Conservation (phyloP, 2,888 invertebrate genomes). For the Artemia sp. region DNA sequence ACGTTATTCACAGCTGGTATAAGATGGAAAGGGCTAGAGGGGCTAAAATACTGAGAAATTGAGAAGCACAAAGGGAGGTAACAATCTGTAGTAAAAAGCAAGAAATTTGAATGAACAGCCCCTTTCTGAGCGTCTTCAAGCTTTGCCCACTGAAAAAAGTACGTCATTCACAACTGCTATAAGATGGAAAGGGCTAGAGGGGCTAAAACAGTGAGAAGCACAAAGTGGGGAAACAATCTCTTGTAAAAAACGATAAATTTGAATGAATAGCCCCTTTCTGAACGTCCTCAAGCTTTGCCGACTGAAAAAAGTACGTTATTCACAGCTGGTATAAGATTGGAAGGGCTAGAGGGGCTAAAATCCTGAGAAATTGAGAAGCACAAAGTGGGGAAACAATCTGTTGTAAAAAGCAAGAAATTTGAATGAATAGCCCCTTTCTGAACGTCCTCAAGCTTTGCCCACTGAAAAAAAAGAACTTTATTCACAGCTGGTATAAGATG, state of each 20-base stretch:
- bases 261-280: slow-evolving; percentile 86
- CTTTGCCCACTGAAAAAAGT: slow-evolving; percentile 60
- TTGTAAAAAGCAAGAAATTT: not conserved
- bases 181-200: slow-evolving; percentile 12
- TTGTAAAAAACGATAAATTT: not conserved
- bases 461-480: slow-evolving; percentile 39
- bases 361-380: not conserved
- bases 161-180: not conserved
- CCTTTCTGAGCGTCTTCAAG: slow-evolving; percentile 90
- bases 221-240: not conserved
- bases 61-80: too few relatives aligned
- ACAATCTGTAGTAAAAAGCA: slow-evolving; percentile 69
- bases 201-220: not conserved
- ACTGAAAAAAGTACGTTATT: slow-evolving; percentile 40
- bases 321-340: not conserved
- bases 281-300: slow-evolving; percentile 84
- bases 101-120: slow-evolving; percentile 65
- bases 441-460: slow-evolving; percentile 84
- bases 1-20: not conserved
- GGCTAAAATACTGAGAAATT: too few relatives aligned
- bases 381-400: not conserved
- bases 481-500: not conserved
- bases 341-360: slow-evolving; percentile 2
- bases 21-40: not conserved
- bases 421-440: slow-evolving; percentile 86